These are phyloP conservation scores for Caenorhabditis drosophilae DNA, from an alignment of 2,888 invertebrate species.

Conservation along the genomic window DNA sequence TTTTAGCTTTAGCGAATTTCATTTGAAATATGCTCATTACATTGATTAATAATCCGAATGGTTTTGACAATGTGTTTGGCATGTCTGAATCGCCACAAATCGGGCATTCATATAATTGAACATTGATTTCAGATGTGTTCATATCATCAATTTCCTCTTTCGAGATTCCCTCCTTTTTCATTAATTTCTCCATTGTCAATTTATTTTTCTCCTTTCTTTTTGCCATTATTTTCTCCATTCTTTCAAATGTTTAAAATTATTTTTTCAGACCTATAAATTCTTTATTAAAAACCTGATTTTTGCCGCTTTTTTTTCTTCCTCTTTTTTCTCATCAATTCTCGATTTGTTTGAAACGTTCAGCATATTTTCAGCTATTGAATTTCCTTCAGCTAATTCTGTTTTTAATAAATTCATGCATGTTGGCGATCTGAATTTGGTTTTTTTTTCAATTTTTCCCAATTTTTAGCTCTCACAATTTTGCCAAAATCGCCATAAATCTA, in stretches of 20 bases:
- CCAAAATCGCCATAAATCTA: constrained; percentile 32
- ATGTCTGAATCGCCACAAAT: constrained; percentile 55
- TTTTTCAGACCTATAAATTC: too few relatives aligned
- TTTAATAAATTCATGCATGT: too few relatives aligned
- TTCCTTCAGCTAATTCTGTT: too few relatives aligned
- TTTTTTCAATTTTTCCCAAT: constrained; percentile 1
- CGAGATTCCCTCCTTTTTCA: constrained; percentile 52
- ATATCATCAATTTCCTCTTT: constrained; percentile 49
- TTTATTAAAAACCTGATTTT: too few relatives aligned
- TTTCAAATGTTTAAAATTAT: not conserved
- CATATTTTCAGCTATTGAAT: constrained; percentile 4
- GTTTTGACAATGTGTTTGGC: constrained; percentile 43
- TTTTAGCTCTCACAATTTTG: constrained; percentile 6
- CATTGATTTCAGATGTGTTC: constrained; percentile 43
- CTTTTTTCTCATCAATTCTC: constrained; percentile 3
- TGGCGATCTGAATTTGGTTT: too few relatives aligned
- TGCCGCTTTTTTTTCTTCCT: constrained; percentile 7
- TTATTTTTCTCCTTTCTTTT: constrained; percentile 26
- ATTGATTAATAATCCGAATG: constrained; percentile 51
- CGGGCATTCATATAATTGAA: constrained; percentile 56
- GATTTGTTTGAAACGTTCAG: too few relatives aligned
- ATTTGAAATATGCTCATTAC: too few relatives aligned
- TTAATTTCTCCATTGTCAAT: constrained; percentile 52
- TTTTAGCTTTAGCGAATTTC: too few relatives aligned
- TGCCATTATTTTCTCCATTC: constrained; percentile 23